phyloP scores from a whole-genome alignment of 2,888 invertebrate species.

The Harpalus rufipes region DNA sequence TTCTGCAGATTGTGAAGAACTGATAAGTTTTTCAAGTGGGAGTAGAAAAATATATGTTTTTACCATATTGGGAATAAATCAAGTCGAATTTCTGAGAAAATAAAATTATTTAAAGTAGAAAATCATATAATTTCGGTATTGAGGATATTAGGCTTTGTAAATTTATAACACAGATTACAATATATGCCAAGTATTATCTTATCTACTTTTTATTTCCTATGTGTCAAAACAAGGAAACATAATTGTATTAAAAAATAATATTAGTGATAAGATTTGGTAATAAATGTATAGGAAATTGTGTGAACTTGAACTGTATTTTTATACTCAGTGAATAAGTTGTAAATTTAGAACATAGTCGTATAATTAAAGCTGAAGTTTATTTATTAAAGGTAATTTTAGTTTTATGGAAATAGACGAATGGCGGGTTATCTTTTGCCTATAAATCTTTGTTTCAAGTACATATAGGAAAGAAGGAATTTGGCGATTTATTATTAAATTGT shows the following conservation, averaged over 20 bases:
- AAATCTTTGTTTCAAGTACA: neutral
- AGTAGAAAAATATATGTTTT: too few species aligned
- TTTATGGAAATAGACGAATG: constrained; percentile 1
- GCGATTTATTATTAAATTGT: neutral
- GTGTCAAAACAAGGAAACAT: neutral
- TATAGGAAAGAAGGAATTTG: neutral
- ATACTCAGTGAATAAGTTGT: neutral
- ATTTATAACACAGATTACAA: neutral
- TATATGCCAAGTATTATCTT: neutral
- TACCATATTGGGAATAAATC: neutral
- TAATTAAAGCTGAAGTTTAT: neutral
- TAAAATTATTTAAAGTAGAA: neutral
- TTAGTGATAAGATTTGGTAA: neutral
- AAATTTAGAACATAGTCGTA: neutral
- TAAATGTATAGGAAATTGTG: neutral
- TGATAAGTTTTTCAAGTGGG: too few species aligned
- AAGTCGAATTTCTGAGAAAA: neutral
- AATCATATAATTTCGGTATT: neutral
- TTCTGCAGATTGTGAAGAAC: too few species aligned
- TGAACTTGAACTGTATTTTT: constrained; percentile 3
- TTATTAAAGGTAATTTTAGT: constrained; percentile 7
- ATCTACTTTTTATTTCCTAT: neutral
- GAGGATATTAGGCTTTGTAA: neutral
- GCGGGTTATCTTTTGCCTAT: neutral
- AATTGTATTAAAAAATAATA: neutral